These are phyloP conservation scores for Doris montereyensis DNA, from an alignment of 2,888 invertebrate genomes.

Conservation along the genomic window DNA sequence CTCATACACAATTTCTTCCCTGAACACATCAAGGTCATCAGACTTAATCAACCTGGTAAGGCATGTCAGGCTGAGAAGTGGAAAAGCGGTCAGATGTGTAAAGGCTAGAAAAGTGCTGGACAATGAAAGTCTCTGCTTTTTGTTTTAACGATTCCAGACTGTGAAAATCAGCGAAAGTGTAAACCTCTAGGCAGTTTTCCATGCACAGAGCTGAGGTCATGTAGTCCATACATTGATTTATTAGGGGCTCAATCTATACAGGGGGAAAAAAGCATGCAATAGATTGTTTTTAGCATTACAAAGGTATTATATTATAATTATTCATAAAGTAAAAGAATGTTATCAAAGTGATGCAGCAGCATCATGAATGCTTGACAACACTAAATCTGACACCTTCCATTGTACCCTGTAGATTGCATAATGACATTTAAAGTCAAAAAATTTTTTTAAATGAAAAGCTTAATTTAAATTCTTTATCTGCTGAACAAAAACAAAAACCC, in stretches of 20 bases:
- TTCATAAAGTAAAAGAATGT: too few relatives aligned
- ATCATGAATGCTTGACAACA: too few relatives aligned
- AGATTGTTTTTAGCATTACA: too few relatives aligned
- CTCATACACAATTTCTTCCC: conserved; percentile 88
- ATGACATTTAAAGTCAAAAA: too few relatives aligned
- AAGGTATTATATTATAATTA: too few relatives aligned
- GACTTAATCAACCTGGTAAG: conserved; percentile 78
- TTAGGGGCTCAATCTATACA: conserved; percentile 75
- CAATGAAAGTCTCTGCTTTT: conserved; percentile 85
- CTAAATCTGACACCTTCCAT: too few relatives aligned
- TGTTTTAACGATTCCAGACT: conserved; percentile 84
- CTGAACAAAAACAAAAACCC: too few relatives aligned
- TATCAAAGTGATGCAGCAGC: too few relatives aligned
- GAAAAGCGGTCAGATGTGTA: conserved; percentile 83
- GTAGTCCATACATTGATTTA: conserved; percentile 88
- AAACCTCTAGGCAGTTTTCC: conserved; percentile 91
- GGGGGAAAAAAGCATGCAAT: too few relatives aligned
- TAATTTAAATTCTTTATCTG: too few relatives aligned
- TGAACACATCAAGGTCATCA: conserved; percentile 90
- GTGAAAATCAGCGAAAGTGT: conserved; percentile 88
- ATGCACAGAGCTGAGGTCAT: conserved; percentile 88
- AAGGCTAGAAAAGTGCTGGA: conserved; percentile 70
- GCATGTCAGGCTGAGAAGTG: conserved; percentile 81
- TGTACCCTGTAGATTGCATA: too few relatives aligned
- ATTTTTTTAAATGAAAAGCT: too few relatives aligned